Percentiles rank a stretch among this genome's conserved stretches.
These are phyloP conservation scores for Semibalanus balanoides DNA, from an alignment of 1,140 invertebrate species.

Conservation along the genomic window DNA sequence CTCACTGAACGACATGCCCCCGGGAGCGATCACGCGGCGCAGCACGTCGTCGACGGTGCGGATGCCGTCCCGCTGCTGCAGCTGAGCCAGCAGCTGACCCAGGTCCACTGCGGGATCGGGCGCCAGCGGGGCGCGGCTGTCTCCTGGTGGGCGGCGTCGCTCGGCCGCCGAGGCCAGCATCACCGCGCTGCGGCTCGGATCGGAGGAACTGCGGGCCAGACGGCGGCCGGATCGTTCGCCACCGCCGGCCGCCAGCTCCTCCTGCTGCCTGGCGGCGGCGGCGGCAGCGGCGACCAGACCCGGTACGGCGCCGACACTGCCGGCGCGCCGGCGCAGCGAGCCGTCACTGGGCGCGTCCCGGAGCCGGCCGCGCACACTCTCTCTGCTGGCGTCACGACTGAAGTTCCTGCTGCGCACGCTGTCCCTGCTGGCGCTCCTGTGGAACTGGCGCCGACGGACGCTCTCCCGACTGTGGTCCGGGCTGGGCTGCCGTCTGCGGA, in stretches of 20 bases:
- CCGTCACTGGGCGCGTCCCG: background rate
- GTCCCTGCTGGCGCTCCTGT: too few species aligned
- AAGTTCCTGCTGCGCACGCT: too few species aligned
- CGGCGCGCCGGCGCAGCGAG: too few species aligned
- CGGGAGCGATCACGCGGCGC: conserved; percentile 67
- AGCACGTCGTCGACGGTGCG: conserved; percentile 76
- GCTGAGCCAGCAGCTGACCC: conserved; percentile 22
- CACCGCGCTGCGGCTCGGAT: background rate
- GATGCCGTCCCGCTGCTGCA: conserved; percentile 49
- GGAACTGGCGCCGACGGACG: too few species aligned
- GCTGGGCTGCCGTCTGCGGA: too few species aligned
- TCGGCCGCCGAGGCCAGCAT: background rate
- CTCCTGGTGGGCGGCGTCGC: too few species aligned
- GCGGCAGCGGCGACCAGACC: background rate
- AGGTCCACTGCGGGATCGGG: conserved; percentile 14
- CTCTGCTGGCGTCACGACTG: too few species aligned
- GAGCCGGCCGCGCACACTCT: too few species aligned
- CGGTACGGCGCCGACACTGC: background rate
- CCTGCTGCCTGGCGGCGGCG: background rate
- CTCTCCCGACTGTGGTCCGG: too few species aligned
- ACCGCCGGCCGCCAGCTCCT: too few species aligned
- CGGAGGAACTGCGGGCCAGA: background rate
- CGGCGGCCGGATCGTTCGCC: too few species aligned
- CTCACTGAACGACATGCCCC: conserved; percentile 84
- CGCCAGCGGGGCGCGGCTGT: too few species aligned